Evolutionary conservation across 1,140 invertebrate genomes (phyloP), one percentile per base, ranked within the genome.

Genomic region (Anastrepha ludens): DNA sequence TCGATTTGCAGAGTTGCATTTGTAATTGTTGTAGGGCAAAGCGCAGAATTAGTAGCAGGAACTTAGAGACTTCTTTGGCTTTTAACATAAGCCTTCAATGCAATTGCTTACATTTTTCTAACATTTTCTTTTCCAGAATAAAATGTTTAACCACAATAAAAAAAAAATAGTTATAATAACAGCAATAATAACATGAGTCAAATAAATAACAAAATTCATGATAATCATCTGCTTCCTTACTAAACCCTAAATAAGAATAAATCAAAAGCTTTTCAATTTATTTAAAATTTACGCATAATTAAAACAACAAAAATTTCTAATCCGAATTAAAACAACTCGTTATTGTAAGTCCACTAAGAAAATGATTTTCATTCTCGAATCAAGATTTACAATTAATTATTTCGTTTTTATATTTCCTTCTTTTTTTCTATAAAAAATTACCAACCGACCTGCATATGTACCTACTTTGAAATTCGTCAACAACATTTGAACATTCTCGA

Each of bases 401-500:
- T 55, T 85, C 4, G 58, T 41, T 86, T 86, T 17, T 86, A 86
- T 86, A 62, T 86, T 86, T 62, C 60, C 60, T 62, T 86, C 60
- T 86, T 62, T 86, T 62, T 60, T 62, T 60, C 41, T 86, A 86
- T 41, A 60, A 60, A 8, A 86, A 65, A 87, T 67, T 17, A 81
- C 47, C 74, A 81, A 81, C 47, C 67, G 86, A 89, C 47, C 78
- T 85, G 86, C 50, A 50, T 64, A 85, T 60, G 67, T 87, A 64
- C 47, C 62, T 29, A 85, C 67, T 86, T 88, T 64, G 87, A 88
- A 88, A 59, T 90, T 93, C 90, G 86, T 89, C 88, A 89, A 86
- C 91, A 91, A 91, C 92, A 88, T 90, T 90, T 87, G 50, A n/a
- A 44, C 41, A 44, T 17, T n/a, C 20, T n/a, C 41, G 62, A 62